Conservation (phyloP, 2,888 invertebrate species). For the Pristionchus japonicus region DNA sequence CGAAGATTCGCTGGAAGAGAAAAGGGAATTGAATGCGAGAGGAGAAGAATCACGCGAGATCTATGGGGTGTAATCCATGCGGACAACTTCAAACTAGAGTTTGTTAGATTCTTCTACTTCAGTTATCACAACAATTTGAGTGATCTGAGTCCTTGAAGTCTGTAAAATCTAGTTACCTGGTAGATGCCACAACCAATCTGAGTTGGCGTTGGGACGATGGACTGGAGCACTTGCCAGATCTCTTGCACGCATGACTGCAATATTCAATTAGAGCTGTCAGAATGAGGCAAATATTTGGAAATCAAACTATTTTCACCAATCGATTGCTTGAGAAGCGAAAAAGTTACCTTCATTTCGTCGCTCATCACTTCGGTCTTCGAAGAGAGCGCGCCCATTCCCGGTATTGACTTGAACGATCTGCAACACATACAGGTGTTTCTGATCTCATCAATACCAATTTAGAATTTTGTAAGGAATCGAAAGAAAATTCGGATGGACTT, state of each 20-base stretch:
- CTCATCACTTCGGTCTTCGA: slow-evolving; percentile 24
- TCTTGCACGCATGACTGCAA: slow-evolving; percentile 23
- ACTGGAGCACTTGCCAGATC: neutral
- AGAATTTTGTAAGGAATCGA: no score
- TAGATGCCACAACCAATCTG: slow-evolving; percentile 22
- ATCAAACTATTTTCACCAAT: no score
- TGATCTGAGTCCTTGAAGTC: no score
- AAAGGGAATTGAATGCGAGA: neutral
- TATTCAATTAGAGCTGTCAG: neutral
- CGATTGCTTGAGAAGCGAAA: neutral
- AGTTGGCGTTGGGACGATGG: neutral
- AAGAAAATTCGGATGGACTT: neutral
- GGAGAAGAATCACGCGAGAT: neutral
- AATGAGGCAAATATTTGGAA: neutral
- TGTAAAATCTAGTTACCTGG: neutral
- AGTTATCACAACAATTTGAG: no score
- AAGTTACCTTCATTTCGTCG: neutral
- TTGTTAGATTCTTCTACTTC: neutral
- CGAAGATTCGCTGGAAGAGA: slow-evolving; percentile 39
- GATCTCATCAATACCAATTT: no score
- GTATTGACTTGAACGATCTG: slow-evolving; percentile 21
- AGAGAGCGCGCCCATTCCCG: neutral
- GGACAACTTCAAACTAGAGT: neutral
- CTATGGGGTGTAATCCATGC: neutral
- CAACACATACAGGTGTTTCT: no score